phyloP scores from a whole-genome alignment of 1,140 invertebrate genomes.

The Ceratosolen fusciceps region DNA sequence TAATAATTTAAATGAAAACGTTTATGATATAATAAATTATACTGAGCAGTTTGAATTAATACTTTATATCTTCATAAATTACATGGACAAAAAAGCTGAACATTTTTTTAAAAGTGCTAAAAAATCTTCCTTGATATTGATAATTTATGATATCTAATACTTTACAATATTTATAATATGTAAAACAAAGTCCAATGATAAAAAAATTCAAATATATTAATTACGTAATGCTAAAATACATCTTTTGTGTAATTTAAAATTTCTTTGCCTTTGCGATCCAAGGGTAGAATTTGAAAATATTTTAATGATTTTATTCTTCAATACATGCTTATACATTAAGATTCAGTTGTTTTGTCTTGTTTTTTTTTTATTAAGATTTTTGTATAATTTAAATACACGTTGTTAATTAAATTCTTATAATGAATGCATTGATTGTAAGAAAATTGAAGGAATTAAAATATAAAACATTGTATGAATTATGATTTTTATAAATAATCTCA shows the following conservation, averaged over 20 bases:
- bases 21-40: neutral
- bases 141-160: neutral
- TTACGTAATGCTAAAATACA: neutral
- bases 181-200: too few species aligned
- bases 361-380: too few species aligned
- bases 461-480: neutral
- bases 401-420: too few species aligned
- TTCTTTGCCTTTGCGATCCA: neutral
- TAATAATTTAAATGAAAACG: neutral
- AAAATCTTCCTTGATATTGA: neutral
- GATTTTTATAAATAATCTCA: neutral
- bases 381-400: too few species aligned
- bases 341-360: neutral
- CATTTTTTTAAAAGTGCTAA: neutral
- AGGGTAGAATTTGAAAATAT: neutral
- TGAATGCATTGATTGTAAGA: too few species aligned
- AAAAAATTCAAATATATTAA: constrained; percentile 2
- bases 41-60: neutral
- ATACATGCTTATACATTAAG: neutral
- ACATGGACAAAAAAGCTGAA: neutral
- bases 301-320: neutral
- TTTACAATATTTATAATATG: neutral
- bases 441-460: too few species aligned
- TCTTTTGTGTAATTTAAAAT: neutral
- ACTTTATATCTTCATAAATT: neutral